These are phyloP conservation scores for Xanthia icteritia DNA, from an alignment of 2,888 invertebrate genomes.

Conservation along the genomic window DNA sequence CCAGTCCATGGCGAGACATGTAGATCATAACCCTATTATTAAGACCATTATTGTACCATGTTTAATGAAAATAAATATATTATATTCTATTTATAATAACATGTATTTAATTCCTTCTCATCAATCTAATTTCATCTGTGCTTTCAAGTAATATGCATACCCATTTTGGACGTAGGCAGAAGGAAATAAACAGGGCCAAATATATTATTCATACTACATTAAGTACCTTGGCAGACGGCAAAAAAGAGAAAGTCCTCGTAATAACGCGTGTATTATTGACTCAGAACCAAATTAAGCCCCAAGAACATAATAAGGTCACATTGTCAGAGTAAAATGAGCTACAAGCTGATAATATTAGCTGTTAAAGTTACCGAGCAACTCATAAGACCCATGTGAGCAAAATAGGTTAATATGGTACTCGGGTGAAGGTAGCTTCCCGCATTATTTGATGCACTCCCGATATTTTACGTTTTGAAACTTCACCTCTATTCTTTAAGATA, in stretches of 20 bases:
- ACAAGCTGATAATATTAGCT: conserved; percentile 21
- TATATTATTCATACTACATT: too few relatives aligned
- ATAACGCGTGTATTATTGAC: conserved; percentile 31
- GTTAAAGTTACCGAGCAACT: conserved; percentile 35
- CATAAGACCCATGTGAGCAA: conserved; percentile 43
- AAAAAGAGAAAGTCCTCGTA: not conserved
- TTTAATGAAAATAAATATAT: too few relatives aligned
- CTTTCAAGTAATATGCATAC: too few relatives aligned
- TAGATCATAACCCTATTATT: too few relatives aligned
- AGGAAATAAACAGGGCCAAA: too few relatives aligned
- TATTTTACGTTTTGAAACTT: conserved; percentile 51
- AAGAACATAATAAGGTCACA: conserved; percentile 13
- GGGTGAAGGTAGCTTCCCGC: conserved; percentile 27
- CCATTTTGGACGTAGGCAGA: too few relatives aligned
- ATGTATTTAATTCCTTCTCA: too few relatives aligned
- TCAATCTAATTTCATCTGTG: too few relatives aligned
- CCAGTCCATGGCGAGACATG: too few relatives aligned
- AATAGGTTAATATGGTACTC: conserved; percentile 49
- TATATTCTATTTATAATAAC: too few relatives aligned
- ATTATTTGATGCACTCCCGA: conserved; percentile 55
- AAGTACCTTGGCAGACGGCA: too few relatives aligned
- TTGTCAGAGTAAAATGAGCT: conserved; percentile 11
- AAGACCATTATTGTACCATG: too few relatives aligned
- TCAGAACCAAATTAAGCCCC: conserved; percentile 19
- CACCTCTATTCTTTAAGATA: conserved; percentile 21